These are phyloP conservation scores for Mastigias papua DNA, from an alignment of 30 jellyfish, hydroid and myxozoan species.

Conservation along the genomic window DNA sequence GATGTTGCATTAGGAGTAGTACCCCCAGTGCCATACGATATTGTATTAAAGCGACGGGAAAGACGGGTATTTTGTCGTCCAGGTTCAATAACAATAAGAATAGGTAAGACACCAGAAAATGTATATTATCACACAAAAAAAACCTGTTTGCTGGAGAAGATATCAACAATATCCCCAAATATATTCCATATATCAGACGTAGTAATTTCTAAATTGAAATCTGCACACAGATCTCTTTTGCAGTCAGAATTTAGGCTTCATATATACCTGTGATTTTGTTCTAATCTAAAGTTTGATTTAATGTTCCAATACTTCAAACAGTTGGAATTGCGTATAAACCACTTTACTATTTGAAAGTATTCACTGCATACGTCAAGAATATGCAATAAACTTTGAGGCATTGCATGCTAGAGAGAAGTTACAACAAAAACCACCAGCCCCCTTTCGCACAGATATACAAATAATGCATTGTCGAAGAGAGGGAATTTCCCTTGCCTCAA, in stretches of 20 bases:
- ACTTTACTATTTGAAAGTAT: too few species aligned
- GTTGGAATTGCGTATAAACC: too few species aligned
- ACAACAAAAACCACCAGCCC: too few species aligned
- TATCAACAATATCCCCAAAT: neutral
- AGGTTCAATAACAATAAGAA: neutral
- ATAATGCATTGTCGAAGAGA: too few species aligned
- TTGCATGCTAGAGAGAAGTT: too few species aligned
- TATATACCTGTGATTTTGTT: neutral
- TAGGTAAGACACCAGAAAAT: slow-evolving; percentile 7
- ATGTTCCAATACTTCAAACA: too few species aligned
- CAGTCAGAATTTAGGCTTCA: neutral
- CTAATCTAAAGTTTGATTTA: too few species aligned
- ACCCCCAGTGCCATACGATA: slow-evolving; percentile 4
- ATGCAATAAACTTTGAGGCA: too few species aligned
- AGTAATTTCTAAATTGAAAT: neutral
- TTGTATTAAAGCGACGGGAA: slow-evolving; percentile 2
- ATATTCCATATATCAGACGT: neutral
- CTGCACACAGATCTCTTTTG: neutral
- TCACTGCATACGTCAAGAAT: too few species aligned
- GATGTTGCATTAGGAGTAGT: neutral
- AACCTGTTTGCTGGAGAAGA: neutral
- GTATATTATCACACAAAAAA: neutral
- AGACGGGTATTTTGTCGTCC: slow-evolving; percentile 8
- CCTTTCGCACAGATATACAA: too few species aligned
- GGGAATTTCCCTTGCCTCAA: too few species aligned